phyloP scores from a whole-genome alignment of 2,888 invertebrate genomes.

The Cephus pygmeus region DNA sequence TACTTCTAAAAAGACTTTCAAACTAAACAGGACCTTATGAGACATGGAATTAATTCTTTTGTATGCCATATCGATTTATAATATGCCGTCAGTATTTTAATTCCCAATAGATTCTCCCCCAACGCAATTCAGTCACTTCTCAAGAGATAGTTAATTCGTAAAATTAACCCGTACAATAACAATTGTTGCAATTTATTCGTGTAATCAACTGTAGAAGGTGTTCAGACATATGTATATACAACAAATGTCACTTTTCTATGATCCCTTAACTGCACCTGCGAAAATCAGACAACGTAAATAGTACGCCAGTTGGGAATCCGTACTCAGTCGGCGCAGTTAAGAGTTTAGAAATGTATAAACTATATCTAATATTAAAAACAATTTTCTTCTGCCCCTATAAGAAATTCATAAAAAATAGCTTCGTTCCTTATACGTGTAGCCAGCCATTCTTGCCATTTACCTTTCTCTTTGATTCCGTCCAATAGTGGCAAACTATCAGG shows the following conservation, averaged over 20 bases:
- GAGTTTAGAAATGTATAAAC: not conserved
- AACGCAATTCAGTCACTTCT: not conserved
- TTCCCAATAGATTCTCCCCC: not conserved
- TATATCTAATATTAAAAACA: not conserved
- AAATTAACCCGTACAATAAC: not conserved
- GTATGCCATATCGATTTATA: not conserved
- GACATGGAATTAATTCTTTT: not conserved
- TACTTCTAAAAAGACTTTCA: not conserved
- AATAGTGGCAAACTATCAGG: not conserved
- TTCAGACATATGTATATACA: not conserved
- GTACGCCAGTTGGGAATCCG: no score
- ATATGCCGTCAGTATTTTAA: not conserved
- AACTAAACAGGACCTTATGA: not conserved
- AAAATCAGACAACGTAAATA: no score
- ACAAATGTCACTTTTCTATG: not conserved
- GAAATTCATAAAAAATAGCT: not conserved
- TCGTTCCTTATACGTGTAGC: not conserved
- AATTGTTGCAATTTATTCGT: not conserved
- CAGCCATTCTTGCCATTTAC: not conserved
- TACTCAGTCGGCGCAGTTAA: no score
- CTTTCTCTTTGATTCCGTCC: not conserved
- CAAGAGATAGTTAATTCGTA: not conserved
- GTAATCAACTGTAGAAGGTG: not conserved
- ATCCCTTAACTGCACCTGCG: no score
- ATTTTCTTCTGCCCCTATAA: not conserved